Evolutionary conservation across 2,888 invertebrate species (phyloP).

Genomic region (Archips crataeganus): DNA sequence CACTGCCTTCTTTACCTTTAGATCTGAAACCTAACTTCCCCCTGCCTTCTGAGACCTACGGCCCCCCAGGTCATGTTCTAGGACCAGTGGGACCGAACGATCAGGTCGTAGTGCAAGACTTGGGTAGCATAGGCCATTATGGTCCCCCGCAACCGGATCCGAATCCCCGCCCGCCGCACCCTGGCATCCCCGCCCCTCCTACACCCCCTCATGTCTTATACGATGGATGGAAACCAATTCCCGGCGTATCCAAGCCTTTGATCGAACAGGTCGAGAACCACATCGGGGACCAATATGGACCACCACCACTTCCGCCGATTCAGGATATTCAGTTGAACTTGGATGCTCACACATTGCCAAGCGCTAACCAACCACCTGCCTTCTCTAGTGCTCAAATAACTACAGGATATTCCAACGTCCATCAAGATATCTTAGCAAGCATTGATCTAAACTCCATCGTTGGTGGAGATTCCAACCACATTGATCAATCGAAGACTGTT

Average conservation of each 20-base stretch:
- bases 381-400: constrained; percentile 67
- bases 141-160: constrained; percentile 87
- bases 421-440: constrained; percentile 76
- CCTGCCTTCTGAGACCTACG: constrained; percentile 74
- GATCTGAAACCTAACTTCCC: constrained; percentile 80
- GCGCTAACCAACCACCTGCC: constrained; percentile 54
- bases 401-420: constrained; percentile 75
- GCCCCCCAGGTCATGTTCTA: constrained; percentile 76
- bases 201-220: constrained; percentile 91
- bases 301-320: constrained; percentile 65
- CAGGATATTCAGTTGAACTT: constrained; percentile 65
- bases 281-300: constrained; percentile 68
- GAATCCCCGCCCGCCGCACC: constrained; percentile 87
- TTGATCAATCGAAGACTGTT: constrained; percentile 80
- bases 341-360: constrained; percentile 60
- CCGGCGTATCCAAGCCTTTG: constrained; percentile 85
- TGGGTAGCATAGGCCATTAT: constrained; percentile 74
- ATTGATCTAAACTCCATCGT: constrained; percentile 76
- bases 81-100: constrained; percentile 74
- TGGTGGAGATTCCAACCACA: constrained; percentile 78
- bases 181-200: constrained; percentile 90
- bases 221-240: constrained; percentile 95
- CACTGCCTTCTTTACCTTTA: constrained; percentile 61
- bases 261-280: constrained; percentile 56
- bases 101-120: constrained; percentile 71